Percentiles rank a stretch among this genome's conserved stretches.
Evolutionary conservation across 2,888 invertebrate species (phyloP).

Genomic region (Cistogaster globosa): DNA sequence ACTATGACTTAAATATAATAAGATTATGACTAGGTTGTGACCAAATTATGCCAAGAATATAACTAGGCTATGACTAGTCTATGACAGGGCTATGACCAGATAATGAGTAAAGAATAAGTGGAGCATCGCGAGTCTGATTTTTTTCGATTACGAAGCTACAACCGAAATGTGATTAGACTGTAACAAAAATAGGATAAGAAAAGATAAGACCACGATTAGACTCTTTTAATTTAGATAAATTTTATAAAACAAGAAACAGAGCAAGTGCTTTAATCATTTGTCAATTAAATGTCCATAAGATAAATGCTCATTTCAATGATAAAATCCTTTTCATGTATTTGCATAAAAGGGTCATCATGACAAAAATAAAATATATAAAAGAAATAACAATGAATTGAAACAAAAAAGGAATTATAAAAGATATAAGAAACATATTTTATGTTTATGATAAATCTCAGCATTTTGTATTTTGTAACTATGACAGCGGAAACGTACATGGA

Average conservation of each 20-base stretch:
- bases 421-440: neutral
- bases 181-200: neutral
- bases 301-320: conserved; percentile 19
- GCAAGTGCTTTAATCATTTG: neutral
- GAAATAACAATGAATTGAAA: conserved; percentile 41
- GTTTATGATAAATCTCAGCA: conserved; percentile 60
- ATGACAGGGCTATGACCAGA: neutral
- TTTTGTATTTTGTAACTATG: conserved; percentile 26
- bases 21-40: conserved; percentile 2
- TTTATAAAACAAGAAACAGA: neutral
- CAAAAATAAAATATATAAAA: neutral
- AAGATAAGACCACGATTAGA: neutral
- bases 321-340: conserved; percentile 39
- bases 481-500: conserved; percentile 41
- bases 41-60: neutral
- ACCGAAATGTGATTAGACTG: neutral
- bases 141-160: no score
- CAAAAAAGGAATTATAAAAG: conserved; percentile 12
- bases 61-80: neutral
- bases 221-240: neutral
- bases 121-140: neutral
- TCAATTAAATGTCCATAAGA: conserved; percentile 34
- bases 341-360: conserved; percentile 22
- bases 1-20: neutral
- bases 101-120: neutral